These are phyloP conservation scores for Dynastes tityus DNA, from an alignment of 2,888 invertebrate genomes.

Conservation along the genomic window DNA sequence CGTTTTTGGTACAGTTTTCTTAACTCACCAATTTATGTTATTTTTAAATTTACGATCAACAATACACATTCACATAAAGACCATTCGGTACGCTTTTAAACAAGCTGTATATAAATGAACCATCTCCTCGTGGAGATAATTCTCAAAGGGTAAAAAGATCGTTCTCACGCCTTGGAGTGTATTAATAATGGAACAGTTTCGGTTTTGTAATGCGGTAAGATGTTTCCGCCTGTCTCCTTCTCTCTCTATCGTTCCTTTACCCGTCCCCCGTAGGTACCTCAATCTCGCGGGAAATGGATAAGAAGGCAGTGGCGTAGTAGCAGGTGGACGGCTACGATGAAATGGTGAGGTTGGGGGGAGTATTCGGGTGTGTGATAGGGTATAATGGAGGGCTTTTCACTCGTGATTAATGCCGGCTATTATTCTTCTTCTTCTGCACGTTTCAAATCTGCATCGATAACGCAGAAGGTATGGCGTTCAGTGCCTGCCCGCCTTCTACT, in stretches of 20 bases:
- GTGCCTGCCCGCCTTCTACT: too few relatives aligned
- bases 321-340: not conserved
- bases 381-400: slow-evolving; percentile 46
- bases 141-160: slow-evolving; percentile 52
- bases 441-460: slow-evolving; percentile 46
- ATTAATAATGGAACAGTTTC: slow-evolving; percentile 57
- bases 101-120: not conserved
- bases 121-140: slow-evolving; percentile 45
- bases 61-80: too few relatives aligned
- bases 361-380: slow-evolving; percentile 40
- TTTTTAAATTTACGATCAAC: too few relatives aligned
- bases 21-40: too few relatives aligned
- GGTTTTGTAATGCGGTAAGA: slow-evolving; percentile 51
- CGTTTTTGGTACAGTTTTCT: too few relatives aligned
- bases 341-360: not conserved
- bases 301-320: slow-evolving; percentile 3
- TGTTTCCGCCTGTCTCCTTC: not conserved
- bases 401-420: slow-evolving; percentile 45
- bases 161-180: slow-evolving; percentile 42
- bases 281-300: slow-evolving; percentile 7
- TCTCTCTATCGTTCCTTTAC: not conserved
- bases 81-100: too few relatives aligned
- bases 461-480: slow-evolving; percentile 2
- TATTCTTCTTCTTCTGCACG: slow-evolving; percentile 45
- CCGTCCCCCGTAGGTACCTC: not conserved